A percentile compares a stretch with the other conserved stretches of the same genome.
phyloP scores from a whole-genome alignment of 2,888 invertebrate species.

The Fragum fragum region DNA sequence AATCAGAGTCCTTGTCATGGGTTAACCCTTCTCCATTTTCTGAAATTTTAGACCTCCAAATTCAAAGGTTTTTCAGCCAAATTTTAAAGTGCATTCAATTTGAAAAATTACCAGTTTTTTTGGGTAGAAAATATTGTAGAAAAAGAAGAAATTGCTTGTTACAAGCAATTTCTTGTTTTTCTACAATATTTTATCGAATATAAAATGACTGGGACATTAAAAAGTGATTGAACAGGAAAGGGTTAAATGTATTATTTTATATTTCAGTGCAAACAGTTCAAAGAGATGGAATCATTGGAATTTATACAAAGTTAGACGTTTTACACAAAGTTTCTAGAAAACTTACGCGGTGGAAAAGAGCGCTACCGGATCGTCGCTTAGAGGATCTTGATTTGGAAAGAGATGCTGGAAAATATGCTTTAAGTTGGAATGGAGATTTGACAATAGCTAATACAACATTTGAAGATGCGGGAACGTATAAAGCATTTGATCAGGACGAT shows the following conservation, averaged over 20 bases:
- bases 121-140: too few species aligned
- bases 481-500: constrained; percentile 26
- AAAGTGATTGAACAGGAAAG: too few species aligned
- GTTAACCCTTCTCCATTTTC: too few species aligned
- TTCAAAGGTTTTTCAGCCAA: too few species aligned
- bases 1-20: too few species aligned
- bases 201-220: too few species aligned
- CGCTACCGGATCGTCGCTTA: not conserved
- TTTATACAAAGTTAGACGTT: constrained; percentile 25
- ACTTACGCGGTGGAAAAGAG: constrained; percentile 1
- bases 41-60: too few species aligned
- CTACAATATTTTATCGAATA: too few species aligned
- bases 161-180: too few species aligned
- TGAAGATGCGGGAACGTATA: constrained; percentile 31
- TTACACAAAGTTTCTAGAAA: constrained; percentile 3
- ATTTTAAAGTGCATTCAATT: too few species aligned
- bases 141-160: too few species aligned
- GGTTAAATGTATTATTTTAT: not conserved
- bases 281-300: constrained; percentile 12
- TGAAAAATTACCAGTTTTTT: too few species aligned
- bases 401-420: constrained; percentile 16
- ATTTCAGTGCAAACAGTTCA: not conserved
- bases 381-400: not conserved
- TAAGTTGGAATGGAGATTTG: constrained; percentile 32
- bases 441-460: constrained; percentile 35